Conservation (phyloP, 2,888 invertebrate species). For the Elysia crispata region DNA sequence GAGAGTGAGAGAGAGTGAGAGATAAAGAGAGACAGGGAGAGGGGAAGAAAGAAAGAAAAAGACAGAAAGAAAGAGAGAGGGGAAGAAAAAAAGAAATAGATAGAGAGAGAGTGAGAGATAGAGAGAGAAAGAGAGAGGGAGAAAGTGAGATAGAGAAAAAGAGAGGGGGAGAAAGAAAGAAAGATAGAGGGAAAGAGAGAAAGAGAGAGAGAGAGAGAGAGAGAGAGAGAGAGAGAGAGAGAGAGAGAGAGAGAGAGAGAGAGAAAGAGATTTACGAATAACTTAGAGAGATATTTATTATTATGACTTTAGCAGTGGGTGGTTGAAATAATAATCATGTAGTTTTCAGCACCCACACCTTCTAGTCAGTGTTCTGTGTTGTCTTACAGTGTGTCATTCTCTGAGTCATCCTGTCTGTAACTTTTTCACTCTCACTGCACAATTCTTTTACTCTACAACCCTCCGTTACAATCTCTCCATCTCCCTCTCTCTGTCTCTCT, state of each 20-base stretch:
- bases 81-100: too few relatives aligned
- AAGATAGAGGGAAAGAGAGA: background rate
- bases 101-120: too few relatives aligned
- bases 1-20: slow-evolving; percentile 25
- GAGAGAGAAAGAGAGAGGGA: slow-evolving; percentile 24
- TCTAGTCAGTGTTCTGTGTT: background rate
- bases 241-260: slow-evolving; percentile 4
- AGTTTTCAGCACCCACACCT: too few relatives aligned
- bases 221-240: slow-evolving; percentile 9
- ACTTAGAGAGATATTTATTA: too few relatives aligned
- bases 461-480: background rate
- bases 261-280: background rate
- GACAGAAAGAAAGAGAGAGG: too few relatives aligned
- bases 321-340: too few relatives aligned
- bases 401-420: background rate
- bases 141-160: slow-evolving; percentile 20
- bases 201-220: background rate
- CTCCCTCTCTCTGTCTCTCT: background rate
- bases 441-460: background rate
- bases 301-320: too few relatives aligned
- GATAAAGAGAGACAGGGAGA: too few relatives aligned
- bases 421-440: background rate
- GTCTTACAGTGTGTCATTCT: background rate
- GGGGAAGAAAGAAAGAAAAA: too few relatives aligned
- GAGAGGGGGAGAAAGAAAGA: slow-evolving; percentile 14